Percentiles rank a stretch among this genome's conserved stretches.
Conservation (phyloP, 2,888 invertebrate species). For the Psococerastis gibbosa region DNA sequence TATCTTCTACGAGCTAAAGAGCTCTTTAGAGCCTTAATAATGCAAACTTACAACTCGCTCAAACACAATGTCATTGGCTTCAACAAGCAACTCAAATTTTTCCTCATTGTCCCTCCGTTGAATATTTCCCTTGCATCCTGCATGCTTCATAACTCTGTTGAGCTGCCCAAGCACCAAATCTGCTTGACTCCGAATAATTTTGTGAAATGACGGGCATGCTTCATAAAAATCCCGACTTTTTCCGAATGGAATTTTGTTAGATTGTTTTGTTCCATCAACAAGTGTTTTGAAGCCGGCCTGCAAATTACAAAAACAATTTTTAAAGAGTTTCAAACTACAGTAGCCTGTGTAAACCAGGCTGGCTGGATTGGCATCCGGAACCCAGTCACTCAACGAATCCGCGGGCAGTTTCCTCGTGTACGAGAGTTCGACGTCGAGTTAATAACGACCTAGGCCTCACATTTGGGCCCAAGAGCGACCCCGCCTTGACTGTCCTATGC, state of each 20-base stretch:
- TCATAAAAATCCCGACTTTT: conserved; percentile 52
- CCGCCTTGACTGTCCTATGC: too few species aligned
- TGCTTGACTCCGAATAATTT: conserved; percentile 41
- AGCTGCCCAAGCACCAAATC: conserved; percentile 31
- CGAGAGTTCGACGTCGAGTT: too few species aligned
- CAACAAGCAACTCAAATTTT: conserved; percentile 55
- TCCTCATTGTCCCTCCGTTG: conserved; percentile 37
- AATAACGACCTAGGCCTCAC: too few species aligned
- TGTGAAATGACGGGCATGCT: conserved; percentile 54
- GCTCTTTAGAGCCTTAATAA: too few species aligned
- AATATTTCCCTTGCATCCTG: conserved; percentile 37
- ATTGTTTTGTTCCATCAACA: conserved; percentile 44
- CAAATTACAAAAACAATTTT: conserved; percentile 20
- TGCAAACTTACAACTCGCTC: conserved; percentile 66
- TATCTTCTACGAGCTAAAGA: too few species aligned
- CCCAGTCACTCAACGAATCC: too few species aligned
- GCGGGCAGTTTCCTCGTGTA: too few species aligned
- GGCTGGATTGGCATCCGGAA: too few species aligned
- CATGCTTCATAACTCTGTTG: conserved; percentile 33
- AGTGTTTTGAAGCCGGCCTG: conserved; percentile 47
- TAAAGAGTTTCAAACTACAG: too few species aligned
- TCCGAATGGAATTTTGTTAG: conserved; percentile 53
- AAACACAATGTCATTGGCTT: conserved; percentile 64
- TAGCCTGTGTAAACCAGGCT: too few species aligned
- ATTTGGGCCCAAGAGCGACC: too few species aligned